A percentile compares a stretch with the other conserved stretches of the same genome.
phyloP scores from a whole-genome alignment of 2,113 vertebrate species.

The Talpa occidentalis region DNA sequence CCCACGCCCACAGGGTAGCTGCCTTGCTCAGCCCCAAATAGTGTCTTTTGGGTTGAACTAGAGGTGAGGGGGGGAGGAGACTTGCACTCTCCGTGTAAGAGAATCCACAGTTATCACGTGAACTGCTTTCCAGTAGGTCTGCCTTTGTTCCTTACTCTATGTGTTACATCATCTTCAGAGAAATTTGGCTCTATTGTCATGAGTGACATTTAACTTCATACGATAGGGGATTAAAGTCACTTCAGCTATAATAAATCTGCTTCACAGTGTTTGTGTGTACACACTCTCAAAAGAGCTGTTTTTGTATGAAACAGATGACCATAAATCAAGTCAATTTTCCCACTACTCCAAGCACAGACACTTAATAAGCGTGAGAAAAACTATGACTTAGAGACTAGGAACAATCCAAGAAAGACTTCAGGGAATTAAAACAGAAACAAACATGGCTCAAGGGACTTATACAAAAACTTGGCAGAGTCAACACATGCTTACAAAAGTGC shows the following conservation, averaged over 20 bases:
- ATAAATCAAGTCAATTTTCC: constrained; percentile 78
- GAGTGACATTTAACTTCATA: constrained; percentile 67
- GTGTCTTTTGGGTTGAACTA: background rate
- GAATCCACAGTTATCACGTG: background rate
- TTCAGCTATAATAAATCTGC: constrained; percentile 58
- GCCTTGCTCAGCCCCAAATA: background rate
- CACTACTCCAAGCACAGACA: constrained; percentile 66
- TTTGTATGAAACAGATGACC: constrained; percentile 15
- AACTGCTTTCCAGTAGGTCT: constrained; percentile 10
- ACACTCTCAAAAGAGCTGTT: background rate
- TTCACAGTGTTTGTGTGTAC: constrained; percentile 66
- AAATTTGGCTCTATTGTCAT: background rate
- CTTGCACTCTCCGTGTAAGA: background rate
- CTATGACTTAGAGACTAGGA: constrained; percentile 65
- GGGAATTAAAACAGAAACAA: constrained; percentile 77
- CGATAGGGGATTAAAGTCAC: constrained; percentile 47
- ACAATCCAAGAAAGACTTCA: constrained; percentile 56
- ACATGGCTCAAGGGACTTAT: constrained; percentile 65
- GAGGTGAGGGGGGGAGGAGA: background rate
- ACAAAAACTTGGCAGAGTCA: constrained; percentile 67
- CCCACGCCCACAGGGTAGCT: background rate
- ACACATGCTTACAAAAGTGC: constrained; percentile 29
- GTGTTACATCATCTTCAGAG: background rate
- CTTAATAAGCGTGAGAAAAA: constrained; percentile 79
- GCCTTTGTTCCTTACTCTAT: background rate